Evolutionary conservation across 2,113 vertebrate species (phyloP), one percentile per base, ranked within the genome.

Genomic region (Sialia sialis): DNA sequence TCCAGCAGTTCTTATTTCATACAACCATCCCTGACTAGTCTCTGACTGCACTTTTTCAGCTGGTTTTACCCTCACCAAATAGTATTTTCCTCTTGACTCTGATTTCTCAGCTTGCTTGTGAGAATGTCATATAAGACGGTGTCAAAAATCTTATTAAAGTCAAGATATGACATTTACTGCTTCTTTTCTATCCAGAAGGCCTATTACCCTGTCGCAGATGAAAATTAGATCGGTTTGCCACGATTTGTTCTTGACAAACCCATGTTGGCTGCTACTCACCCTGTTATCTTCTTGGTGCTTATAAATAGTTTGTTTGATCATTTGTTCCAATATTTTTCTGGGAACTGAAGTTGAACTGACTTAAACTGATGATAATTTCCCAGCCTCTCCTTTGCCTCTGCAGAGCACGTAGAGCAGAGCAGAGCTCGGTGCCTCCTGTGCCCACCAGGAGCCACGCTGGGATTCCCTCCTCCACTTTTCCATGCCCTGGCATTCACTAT

Each of bases 271-370:
- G 96, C 94, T 96, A 66, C 96, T 96, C 95, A 88, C 94, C 90
- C 96, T 96, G 88, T 96, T 96, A 96, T 96, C 95, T 95, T 73
- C 92, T 80, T 67, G 95, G 92, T 96, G 96, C 96, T 96, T 96
- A 96, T 96, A 96, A 96, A 96, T 96, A 96, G 96, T 96, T 96
- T 96, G 96, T 96, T 96, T 96, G 96, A 96, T 96, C 96, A 96
- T 95, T 96, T 94, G 95, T 95, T 96, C 94, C 94, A 96, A 96
- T 96, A 93, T 96, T 96, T 96, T 95, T 94, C 94, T 90, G 92
- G 88, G 90, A 96, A 73, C 85, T 96, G 94, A 94, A 96, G 94
- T 94, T 59, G 92, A 96, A 96, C 90, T 94, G 95, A 94, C 92
- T 94, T 77, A 86, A 94, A 93, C 75, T 77, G 92, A 95, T 95